phyloP scores from a whole-genome alignment of 64 coral and sea anemone genomes.

The Trachythela sp. region DNA sequence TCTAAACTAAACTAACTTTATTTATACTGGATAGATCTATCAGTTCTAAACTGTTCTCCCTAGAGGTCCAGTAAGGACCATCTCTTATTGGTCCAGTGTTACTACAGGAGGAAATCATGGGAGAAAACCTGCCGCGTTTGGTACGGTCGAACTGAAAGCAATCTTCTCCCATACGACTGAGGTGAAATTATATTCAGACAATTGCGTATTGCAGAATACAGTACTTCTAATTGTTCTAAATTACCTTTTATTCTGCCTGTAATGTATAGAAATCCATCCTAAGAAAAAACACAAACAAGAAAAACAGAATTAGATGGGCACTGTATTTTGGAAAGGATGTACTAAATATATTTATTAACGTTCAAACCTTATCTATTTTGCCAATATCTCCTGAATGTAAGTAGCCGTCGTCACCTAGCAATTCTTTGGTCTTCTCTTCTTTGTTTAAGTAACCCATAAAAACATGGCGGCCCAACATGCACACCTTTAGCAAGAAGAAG shows the following conservation, averaged over 20 bases:
- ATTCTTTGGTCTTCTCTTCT: conserved; percentile 79
- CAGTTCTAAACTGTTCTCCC: too few relatives aligned
- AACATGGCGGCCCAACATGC: conserved; percentile 79
- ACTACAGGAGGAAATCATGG: too few relatives aligned
- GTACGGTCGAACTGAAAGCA: too few relatives aligned
- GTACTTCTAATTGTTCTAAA: background rate
- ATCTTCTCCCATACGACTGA: background rate
- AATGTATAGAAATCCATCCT: conserved; percentile 71
- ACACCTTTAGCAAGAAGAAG: conserved; percentile 43
- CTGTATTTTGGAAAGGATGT: background rate
- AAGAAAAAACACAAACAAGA: background rate
- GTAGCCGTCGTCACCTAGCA: conserved; percentile 63
- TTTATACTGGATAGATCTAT: too few relatives aligned
- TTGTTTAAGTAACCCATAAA: conserved; percentile 98
- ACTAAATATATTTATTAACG: background rate
- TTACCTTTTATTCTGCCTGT: conserved; percentile 97
- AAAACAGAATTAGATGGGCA: background rate
- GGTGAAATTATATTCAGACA: too few relatives aligned
- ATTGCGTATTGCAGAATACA: too few relatives aligned
- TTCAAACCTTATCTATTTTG: conserved; percentile 68
- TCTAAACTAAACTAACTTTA: too few relatives aligned
- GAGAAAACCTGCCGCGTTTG: too few relatives aligned
- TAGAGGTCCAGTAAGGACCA: too few relatives aligned
- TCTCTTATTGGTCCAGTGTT: too few relatives aligned
- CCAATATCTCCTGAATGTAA: conserved; percentile 85